Evolutionary conservation across 2,113 vertebrate genomes (phyloP), one percentile per base, ranked within the genome.

Genomic region (human (Homo sapiens)): DNA sequence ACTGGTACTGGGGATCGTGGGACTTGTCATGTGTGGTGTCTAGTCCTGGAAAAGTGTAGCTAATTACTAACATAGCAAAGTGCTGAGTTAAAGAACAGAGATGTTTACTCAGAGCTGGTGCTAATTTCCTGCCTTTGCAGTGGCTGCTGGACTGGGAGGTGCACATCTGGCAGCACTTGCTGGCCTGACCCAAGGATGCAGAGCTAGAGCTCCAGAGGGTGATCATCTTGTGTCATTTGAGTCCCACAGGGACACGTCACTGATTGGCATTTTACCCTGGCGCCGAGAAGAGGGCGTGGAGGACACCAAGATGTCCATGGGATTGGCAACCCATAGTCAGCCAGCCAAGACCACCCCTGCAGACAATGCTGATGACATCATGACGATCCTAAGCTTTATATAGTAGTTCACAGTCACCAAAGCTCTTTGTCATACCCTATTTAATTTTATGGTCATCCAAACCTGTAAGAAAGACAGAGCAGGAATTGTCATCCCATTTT

Each of bases 61-160:
- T 76, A 40, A 7, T 91, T 68, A 55, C 40, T 88, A 93, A 93
- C 35, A 38, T 0, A 43, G 73, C 66, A 13, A 55, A 80, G 84
- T 23, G 50, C n/a, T 73, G 38, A 55, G 55, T 75, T 38, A 40
- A 40, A 76, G 40, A 55, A n/a, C 68, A 86, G 89, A 96, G 81
- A 35, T 93, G 93, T 95, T 98, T 83, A 86, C 57, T 97, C 85
- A 96, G 97, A 94, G 17, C 45, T 17, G 0, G 55, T 9, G 79
- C 86, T 78, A 32, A 96, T 83, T 96, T 97, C 96, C 96, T 98
- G 94, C 75, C 75, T 93, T 64, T 48, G 61, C 66, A 55, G 48
- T 32, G 72, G 30, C 59, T 17, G 20, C 9, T 38, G 20, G 30
- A 25, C 68, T 72, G 66, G 84, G 55, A 61, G 80, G 55, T 22